These are phyloP conservation scores for Lasioglossum malachurum DNA, from an alignment of 2,888 invertebrate genomes.

Conservation along the genomic window DNA sequence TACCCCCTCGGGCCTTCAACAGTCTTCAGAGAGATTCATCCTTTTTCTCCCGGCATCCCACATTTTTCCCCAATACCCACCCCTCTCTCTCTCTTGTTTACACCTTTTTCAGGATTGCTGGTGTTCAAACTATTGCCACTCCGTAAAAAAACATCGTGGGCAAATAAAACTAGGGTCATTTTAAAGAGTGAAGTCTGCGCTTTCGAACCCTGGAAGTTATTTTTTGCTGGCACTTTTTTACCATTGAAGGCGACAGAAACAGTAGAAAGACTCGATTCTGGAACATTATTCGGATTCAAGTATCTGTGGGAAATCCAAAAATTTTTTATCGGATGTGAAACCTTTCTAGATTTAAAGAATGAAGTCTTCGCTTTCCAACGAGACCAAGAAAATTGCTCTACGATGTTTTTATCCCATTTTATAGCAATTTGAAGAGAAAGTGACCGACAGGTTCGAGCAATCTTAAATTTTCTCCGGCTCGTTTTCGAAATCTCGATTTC, in stretches of 20 bases:
- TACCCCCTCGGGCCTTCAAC: not conserved
- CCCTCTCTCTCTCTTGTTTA: not conserved
- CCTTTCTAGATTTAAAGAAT: too few species aligned
- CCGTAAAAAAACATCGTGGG: too few species aligned
- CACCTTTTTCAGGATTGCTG: not conserved
- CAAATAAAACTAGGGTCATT: too few species aligned
- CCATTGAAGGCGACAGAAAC: rapidly evolving
- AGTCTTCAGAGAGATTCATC: not conserved
- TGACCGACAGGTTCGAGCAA: not conserved
- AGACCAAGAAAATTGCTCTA: too few species aligned
- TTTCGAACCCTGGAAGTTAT: too few species aligned
- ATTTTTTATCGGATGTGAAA: not conserved
- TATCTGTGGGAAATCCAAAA: rapidly evolving
- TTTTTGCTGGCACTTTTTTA: too few species aligned
- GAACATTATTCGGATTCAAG: not conserved
- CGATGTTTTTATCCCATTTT: too few species aligned
- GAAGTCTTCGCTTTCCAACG: too few species aligned
- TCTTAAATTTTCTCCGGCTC: not conserved
- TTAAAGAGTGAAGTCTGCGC: too few species aligned
- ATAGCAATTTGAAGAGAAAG: not conserved
- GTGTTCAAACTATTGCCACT: not conserved
- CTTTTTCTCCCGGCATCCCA: not conserved
- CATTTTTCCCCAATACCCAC: not conserved
- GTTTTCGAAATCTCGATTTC: not conserved
- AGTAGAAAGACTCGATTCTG: not conserved